A percentile compares a stretch with the other conserved stretches of the same genome.
These are phyloP conservation scores for Perizoma affinitatum DNA, from an alignment of 2,888 invertebrate genomes.

Conservation along the genomic window DNA sequence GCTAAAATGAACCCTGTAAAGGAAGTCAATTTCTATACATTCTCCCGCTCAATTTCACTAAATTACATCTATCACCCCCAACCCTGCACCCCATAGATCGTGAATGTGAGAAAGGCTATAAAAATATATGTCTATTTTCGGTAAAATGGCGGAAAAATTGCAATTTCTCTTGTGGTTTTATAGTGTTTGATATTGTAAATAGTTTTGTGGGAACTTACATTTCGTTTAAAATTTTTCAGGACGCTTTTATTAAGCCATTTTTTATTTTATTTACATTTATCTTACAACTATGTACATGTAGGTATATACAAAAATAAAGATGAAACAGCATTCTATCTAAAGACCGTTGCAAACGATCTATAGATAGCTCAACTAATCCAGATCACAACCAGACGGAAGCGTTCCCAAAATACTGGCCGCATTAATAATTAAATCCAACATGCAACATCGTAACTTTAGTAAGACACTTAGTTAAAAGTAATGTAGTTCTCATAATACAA, in stretches of 20 bases:
- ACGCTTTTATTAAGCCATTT: too few species aligned
- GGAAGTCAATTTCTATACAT: slow-evolving; percentile 36
- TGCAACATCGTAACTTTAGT: too few species aligned
- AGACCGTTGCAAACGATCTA: too few species aligned
- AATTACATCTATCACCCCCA: slow-evolving; percentile 35
- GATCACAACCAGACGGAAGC: too few species aligned
- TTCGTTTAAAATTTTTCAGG: background rate
- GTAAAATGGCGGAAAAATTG: slow-evolving; percentile 25
- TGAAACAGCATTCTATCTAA: too few species aligned
- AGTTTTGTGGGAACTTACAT: slow-evolving; percentile 5
- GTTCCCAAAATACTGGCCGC: too few species aligned
- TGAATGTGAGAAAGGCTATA: slow-evolving; percentile 30
- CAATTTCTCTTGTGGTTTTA: slow-evolving; percentile 24
- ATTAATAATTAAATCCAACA: too few species aligned
- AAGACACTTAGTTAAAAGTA: too few species aligned
- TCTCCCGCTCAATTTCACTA: slow-evolving; percentile 36
- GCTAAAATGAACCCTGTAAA: slow-evolving; percentile 23
- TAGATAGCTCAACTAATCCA: too few species aligned
- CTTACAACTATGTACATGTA: too few species aligned
- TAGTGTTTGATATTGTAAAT: slow-evolving; percentile 9
- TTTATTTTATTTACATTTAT: too few species aligned
- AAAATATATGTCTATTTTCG: slow-evolving; percentile 32
- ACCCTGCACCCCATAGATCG: slow-evolving; percentile 18
- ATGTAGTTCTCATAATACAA: background rate
- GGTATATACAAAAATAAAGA: too few species aligned